Base-by-base conservation (phyloP, 2,888 invertebrate species). In the Drosophila mimetica region DNA sequence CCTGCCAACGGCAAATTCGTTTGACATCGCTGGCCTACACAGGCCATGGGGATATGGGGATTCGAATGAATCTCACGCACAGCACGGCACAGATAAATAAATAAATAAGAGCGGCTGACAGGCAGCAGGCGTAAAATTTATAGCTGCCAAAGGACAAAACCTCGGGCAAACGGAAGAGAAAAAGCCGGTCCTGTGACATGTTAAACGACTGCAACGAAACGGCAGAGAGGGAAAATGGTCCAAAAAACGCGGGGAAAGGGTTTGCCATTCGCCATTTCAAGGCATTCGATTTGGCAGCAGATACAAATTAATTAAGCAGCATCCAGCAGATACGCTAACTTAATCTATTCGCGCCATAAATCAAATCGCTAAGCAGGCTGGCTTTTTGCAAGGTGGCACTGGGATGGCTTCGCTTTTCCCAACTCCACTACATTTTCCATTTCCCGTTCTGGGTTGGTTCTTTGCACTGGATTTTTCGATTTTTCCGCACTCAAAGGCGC, bases 281-380 rank as follows among this genome's bases (percentile, higher is more conserved):
- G 66, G 74, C 81, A 88, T 84, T 89, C 88, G 86, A 85, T 89
- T 89, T 84, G 89, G 88, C 82, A 82, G 85, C 70, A 69, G 52
- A 71, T 89, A 90, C 90, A 90, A 90, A 90, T 90, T 90, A 90
- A 90, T 90, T 90, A 90, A 89, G 90, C 89, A 72, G 76, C 89
- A 89, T 88, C 88, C 89, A 76, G 82, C 90, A 89, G 89, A 90
- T 84, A 90, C 79, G 64, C 88, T 89, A 85, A 89, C 89, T 90
- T 86, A 85, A 89, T 89, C 89, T 89, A 90, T 90, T 89, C 76
- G 78, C 77, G 79, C 89, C 71, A 89, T 90, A 90, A 90, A 90
- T 90, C 90, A 90, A 89, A 87, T 85, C 77, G 75, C 63, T 71
- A 81, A 77, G 55, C 71, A 74, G 67, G 65, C 59, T 11, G 25